A percentile compares a stretch with the other conserved stretches of the same genome.
Conservation (phyloP, 1,140 invertebrate genomes). For the Thaumatotibia leucotreta region DNA sequence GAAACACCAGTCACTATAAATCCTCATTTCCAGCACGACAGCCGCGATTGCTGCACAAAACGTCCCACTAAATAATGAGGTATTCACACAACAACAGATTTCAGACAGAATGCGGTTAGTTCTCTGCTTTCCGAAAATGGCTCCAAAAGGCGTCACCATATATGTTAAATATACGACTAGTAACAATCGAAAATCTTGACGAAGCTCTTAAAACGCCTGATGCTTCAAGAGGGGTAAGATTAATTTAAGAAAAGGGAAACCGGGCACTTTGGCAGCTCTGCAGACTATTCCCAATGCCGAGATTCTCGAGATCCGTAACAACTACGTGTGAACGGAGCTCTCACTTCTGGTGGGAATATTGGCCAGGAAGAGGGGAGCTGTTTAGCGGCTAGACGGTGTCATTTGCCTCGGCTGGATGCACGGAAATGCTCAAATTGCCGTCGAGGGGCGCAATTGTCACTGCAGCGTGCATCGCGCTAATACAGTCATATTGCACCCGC, state of each 20-base stretch:
- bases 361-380: neutral
- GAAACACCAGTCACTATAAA: neutral
- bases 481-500: slow-evolving; percentile 19
- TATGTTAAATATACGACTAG: no score
- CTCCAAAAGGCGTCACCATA: neutral
- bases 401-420: slow-evolving; percentile 19
- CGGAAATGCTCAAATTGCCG: slow-evolving; percentile 51
- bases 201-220: neutral
- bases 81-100: neutral
- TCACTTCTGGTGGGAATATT: neutral
- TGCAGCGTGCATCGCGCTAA: slow-evolving; percentile 30
- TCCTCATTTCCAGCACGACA: neutral
- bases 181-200: no score
- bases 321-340: neutral
- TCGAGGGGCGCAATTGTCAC: slow-evolving; percentile 30
- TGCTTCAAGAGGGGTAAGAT: neutral
- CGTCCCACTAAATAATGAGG: neutral
- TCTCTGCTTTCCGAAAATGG: neutral
- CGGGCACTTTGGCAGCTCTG: neutral
- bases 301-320: neutral
- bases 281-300: neutral
- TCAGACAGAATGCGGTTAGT: neutral
- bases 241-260: neutral
- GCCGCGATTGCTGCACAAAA: neutral
- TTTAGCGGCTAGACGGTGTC: neutral